Base-by-base conservation (phyloP, 2,888 invertebrate genomes). In the Anoplius nigerrimus region DNA sequence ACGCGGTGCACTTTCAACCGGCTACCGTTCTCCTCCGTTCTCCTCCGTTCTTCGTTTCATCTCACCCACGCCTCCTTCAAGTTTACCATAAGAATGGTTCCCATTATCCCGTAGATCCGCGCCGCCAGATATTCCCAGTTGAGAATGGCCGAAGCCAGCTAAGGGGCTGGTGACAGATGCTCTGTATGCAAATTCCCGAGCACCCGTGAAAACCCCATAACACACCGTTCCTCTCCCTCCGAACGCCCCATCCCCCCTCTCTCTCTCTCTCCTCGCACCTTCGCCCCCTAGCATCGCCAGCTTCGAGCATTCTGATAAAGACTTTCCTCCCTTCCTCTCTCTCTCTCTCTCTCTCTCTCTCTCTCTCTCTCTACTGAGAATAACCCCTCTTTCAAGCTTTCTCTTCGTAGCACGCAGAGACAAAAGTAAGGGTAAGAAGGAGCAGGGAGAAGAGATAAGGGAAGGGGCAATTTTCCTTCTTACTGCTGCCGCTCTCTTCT, bases 151-250 rank as follows among this genome's bases (percentile, higher is more conserved):
- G 81, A 81, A 84, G 83, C 83, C 76, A 66, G 84, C 84, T 85
- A 86, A 87, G 86, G 88, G 88, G 85, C 87, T 86, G 88, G 87
- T 87, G 88, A 88, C 87, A 88, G 88, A 88, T 88, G 88, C 87
- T 88, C 87, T 87, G 87, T 87, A 88, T 88, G 88, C 87, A 88
- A 88, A 88, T 88, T 87, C 78, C 71, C 80, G 78, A 81, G 80
- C 81, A 81, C 82, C 81, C 82, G 81, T 81, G 78, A 82, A 82
- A 84, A 66, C 48, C 48, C 18, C 48, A 48, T 48, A 18, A 18
- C 18, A 48, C 48, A 48, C 48, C 48, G 16, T 48, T 48, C 48
- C 16, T 16, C 45, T 45, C 45, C 45, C 45, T 45, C 45, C 45
- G 15, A 2, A 11, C 48, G 18, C 48, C 1, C 18, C 48, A 48